phyloP scores from a whole-genome alignment of 2,113 vertebrate genomes.

The Andinoacara biseriatus region DNA sequence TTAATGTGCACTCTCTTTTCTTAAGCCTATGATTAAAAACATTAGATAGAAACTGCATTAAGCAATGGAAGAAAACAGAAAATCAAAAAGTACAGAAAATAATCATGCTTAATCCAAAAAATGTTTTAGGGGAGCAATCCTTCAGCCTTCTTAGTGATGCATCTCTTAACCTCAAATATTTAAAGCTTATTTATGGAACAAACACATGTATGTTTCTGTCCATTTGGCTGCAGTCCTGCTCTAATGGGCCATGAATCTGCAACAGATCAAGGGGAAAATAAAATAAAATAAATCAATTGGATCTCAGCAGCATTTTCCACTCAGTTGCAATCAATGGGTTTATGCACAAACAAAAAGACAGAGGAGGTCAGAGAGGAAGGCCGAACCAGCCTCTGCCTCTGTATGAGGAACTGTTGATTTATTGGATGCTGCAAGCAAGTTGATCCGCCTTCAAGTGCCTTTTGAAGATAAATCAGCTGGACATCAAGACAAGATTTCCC shows the following conservation, averaged over 20 bases:
- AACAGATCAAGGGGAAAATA: slow-evolving; percentile 28
- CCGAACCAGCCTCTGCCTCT: not conserved
- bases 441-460: slow-evolving; percentile 23
- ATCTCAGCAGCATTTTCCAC: slow-evolving; percentile 50
- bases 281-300: slow-evolving; percentile 20
- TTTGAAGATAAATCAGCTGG: slow-evolving; percentile 25
- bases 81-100: not conserved
- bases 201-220: not conserved
- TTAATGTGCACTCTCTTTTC: not conserved
- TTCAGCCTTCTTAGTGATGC: not conserved
- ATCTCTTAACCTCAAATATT: not conserved
- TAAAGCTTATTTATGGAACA: not conserved
- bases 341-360: not conserved
- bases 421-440: not conserved
- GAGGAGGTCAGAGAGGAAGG: not conserved
- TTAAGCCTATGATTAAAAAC: too few species aligned
- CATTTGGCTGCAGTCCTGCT: not conserved
- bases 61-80: not conserved
- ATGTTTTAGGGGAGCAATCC: not conserved
- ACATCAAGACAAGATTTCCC: slow-evolving; percentile 1
- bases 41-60: not conserved
- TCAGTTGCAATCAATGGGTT: slow-evolving; percentile 45
- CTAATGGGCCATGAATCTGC: not conserved
- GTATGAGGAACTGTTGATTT: slow-evolving; percentile 8
- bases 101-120: not conserved